These are phyloP conservation scores for Chelonia mydas DNA, from an alignment of 2,797 vertebrate species.

Conservation along the genomic window DNA sequence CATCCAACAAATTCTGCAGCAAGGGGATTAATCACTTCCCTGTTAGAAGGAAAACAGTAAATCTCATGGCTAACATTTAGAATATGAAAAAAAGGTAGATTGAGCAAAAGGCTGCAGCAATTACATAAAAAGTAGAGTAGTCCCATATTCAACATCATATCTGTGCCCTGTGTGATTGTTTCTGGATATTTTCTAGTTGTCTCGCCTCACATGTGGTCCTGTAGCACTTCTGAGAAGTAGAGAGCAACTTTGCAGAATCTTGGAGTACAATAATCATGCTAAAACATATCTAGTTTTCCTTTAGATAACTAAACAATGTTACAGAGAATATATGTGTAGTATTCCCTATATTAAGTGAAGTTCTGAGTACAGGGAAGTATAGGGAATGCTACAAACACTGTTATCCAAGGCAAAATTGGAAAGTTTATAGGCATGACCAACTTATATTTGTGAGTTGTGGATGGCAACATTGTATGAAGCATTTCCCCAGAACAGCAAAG, in stretches of 20 bases:
- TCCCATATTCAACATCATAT: not conserved
- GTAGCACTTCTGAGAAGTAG: not conserved
- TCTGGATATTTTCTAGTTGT: not conserved
- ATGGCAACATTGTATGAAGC: not conserved
- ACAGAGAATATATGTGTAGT: not conserved
- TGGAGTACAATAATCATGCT: not conserved
- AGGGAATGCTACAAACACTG: not conserved
- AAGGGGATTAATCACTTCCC: slow-evolving; percentile 2
- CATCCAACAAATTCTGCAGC: not conserved
- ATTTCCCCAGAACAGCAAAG: not conserved
- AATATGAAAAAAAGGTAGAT: not conserved
- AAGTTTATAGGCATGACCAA: not conserved
- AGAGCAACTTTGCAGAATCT: not conserved
- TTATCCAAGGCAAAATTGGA: not conserved
- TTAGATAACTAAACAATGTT: not conserved
- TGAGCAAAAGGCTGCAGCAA: not conserved
- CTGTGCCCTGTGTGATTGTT: not conserved
- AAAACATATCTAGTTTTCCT: not conserved
- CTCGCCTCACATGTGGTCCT: not conserved
- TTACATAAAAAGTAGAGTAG: not conserved
- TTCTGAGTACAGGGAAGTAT: not conserved
- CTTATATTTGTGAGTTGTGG: not conserved
- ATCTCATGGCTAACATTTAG: slow-evolving; percentile 4
- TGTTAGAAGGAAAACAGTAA: slow-evolving; percentile 14
- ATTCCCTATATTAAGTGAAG: rapidly evolving